phyloP scores from a whole-genome alignment of 2,888 invertebrate genomes.

The Calephelis perditalis region DNA sequence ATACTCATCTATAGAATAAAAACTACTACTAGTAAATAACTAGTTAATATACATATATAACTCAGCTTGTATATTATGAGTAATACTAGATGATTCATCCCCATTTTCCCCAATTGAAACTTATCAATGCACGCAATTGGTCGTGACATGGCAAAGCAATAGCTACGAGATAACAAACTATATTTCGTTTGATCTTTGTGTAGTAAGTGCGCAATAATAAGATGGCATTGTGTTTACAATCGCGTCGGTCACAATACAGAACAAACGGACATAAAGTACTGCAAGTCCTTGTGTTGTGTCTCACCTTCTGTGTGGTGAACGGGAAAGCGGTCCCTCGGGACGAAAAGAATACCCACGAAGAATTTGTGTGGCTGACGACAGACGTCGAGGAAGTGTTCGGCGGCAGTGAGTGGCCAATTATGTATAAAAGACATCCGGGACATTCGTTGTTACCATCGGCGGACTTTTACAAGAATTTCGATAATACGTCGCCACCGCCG shows the following conservation, averaged over 20 bases:
- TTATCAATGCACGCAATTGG: slow-evolving; percentile 3
- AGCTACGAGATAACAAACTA: slow-evolving; percentile 5
- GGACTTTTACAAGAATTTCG: slow-evolving; percentile 1
- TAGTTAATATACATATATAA: too few relatives aligned
- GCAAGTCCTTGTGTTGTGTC: background rate
- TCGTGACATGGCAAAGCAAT: background rate
- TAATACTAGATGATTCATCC: background rate
- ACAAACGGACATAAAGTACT: background rate
- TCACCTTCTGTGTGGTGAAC: background rate
- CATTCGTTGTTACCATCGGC: background rate
- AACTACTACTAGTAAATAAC: too few relatives aligned
- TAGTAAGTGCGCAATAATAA: background rate
- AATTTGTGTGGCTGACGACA: background rate
- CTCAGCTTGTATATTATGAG: too few relatives aligned
- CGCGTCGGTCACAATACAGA: background rate
- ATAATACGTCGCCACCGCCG: background rate
- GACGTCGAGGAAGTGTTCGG: background rate
- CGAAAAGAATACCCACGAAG: background rate
- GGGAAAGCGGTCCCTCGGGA: background rate
- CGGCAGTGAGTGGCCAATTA: slow-evolving; percentile 1
- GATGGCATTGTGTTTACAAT: background rate
- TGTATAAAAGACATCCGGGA: background rate
- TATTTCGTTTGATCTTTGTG: slow-evolving; percentile 1
- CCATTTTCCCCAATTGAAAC: background rate
- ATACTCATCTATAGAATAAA: too few relatives aligned